phyloP scores from a whole-genome alignment of 2,888 invertebrate species.

The Macaria liturata region DNA sequence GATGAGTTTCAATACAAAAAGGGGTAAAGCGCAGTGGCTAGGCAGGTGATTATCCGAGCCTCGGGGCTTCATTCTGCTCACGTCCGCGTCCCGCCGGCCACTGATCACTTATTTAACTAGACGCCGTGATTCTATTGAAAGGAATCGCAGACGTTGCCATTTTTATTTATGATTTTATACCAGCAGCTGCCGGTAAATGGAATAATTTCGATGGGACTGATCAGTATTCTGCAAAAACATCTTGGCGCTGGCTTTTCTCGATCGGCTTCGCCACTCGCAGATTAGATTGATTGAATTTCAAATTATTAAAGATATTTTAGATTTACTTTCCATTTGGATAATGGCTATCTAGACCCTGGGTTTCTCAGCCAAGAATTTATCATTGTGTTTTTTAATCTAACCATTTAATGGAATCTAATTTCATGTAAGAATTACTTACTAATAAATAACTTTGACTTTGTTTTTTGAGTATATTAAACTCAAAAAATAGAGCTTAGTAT shows the following conservation, averaged over 20 bases:
- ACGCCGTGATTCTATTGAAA: slow-evolving; percentile 74
- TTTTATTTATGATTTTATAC: slow-evolving; percentile 76
- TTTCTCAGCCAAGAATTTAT: too few relatives aligned
- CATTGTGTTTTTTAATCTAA: too few relatives aligned
- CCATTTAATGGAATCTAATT: too few relatives aligned
- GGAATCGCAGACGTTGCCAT: slow-evolving; percentile 66
- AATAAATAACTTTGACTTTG: too few relatives aligned
- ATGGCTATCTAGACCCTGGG: too few relatives aligned
- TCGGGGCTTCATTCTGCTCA: slow-evolving; percentile 57
- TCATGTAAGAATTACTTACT: too few relatives aligned
- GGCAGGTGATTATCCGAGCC: slow-evolving; percentile 45
- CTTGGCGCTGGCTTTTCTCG: slow-evolving; percentile 51
- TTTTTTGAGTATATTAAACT: too few relatives aligned
- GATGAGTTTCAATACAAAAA: slow-evolving; percentile 13
- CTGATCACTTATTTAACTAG: slow-evolving; percentile 81
- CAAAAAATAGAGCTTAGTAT: too few relatives aligned
- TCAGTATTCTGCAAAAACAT: slow-evolving; percentile 70
- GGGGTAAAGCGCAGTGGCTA: slow-evolving; percentile 7
- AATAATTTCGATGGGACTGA: slow-evolving; percentile 71
- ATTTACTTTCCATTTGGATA: too few relatives aligned
- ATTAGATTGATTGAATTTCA: slow-evolving; percentile 62
- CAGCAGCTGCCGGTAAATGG: slow-evolving; percentile 64
- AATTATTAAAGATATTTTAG: slow-evolving; percentile 34
- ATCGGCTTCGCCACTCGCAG: slow-evolving; percentile 54
- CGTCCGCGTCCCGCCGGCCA: slow-evolving; percentile 67